Conservation (phyloP, 2,888 invertebrate genomes). For the Stegophylla sp. region DNA sequence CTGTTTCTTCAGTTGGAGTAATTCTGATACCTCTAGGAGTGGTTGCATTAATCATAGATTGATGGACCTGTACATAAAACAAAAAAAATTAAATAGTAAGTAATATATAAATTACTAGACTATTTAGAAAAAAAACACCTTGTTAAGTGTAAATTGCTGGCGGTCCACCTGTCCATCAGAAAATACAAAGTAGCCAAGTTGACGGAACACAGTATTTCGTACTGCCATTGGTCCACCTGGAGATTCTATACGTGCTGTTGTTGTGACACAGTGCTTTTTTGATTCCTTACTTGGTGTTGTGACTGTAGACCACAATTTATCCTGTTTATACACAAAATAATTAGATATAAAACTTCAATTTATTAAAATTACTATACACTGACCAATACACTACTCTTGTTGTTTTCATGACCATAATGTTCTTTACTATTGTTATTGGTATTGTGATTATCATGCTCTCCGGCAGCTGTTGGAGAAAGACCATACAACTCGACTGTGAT, state of each 20-base stretch:
- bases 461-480: background rate
- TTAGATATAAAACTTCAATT: too few relatives aligned
- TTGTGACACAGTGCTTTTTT: slow-evolving; percentile 16
- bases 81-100: background rate
- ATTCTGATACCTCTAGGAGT: background rate
- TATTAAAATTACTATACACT: background rate
- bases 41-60: background rate
- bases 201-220: slow-evolving; percentile 24
- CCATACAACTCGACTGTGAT: slow-evolving; percentile 39
- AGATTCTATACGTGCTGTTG: slow-evolving; percentile 14
- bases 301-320: slow-evolving; percentile 42
- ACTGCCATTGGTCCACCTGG: slow-evolving; percentile 36
- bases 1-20: background rate
- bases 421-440: background rate
- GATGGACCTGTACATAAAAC: slow-evolving; percentile 18
- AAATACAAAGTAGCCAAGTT: slow-evolving; percentile 46
- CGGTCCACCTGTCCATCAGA: slow-evolving; percentile 16
- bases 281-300: slow-evolving; percentile 32
- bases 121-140: background rate
- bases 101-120: too few relatives aligned
- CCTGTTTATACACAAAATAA: background rate
- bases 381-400: slow-evolving; percentile 40
- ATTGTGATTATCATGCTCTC: background rate
- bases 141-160: slow-evolving; percentile 37
- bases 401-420: slow-evolving; percentile 14